Base-by-base conservation (phyloP, 2,113 vertebrate species). In the Rynchops niger region DNA sequence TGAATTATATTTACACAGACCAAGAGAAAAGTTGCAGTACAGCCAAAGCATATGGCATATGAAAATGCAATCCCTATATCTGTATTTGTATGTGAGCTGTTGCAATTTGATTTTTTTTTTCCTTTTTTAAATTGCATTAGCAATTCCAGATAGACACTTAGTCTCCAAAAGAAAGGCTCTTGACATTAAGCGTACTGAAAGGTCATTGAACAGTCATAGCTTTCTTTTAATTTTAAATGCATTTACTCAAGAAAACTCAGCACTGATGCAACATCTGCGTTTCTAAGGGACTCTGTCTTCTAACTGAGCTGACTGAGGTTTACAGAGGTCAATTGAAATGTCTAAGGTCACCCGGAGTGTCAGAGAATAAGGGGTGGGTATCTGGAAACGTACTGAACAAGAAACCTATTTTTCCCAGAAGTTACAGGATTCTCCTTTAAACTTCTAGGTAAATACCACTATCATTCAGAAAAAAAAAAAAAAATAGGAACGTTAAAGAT, bases 151-250 rank as follows among this genome's bases (percentile, higher is more conserved):
- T 95, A 95, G 93, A 91, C 74, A 66, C 80, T 92, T 94, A 77
- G 83, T 95, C 91, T 95, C 70, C 12, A 10, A 66, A 89, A 96
- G 78, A 90, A 91, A 88, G 79, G 89, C 89, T 76, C 91, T 95
- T 96, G 91, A 95, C 95, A 90, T 96, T 95, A 95, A 95, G 42
- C 77, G 45, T 74, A 83, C 78, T 88, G 71, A 95, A 96, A 97
- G 97, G 95, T 96, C 95, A 88, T 80, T 83, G 91, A 91, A 70
- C 89, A 95, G 93, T 91, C 91, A 69, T 90, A 93, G 91, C 87
- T 97, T 93, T 90, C 84, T 96, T 95, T 96, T 94, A 91, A 95
- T 96, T 97, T 96, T 91, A 96, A 94, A 93, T 94, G 71, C 71
- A 86, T 95, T 97, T 97, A 86, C 86, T 94, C 82, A 88, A 69